phyloP scores from a whole-genome alignment of 2,888 invertebrate species.

The Sisyra nigra region DNA sequence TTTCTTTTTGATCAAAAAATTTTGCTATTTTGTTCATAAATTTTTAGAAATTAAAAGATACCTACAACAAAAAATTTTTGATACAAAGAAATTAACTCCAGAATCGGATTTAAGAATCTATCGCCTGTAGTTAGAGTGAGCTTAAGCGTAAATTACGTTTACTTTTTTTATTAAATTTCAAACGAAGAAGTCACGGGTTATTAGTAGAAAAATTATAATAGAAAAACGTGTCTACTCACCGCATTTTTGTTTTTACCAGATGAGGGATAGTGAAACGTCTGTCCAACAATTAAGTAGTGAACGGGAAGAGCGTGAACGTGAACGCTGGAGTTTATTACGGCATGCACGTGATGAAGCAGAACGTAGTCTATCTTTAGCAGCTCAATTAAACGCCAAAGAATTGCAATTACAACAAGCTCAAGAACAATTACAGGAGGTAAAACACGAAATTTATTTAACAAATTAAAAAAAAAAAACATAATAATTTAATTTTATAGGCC shows the following conservation, averaged over 20 bases:
- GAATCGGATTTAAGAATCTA: no score
- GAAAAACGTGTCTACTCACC: not conserved
- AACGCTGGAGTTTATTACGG: constrained; percentile 73
- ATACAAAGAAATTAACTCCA: no score
- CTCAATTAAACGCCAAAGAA: constrained; percentile 76
- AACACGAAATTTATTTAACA: not conserved
- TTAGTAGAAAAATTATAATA: not conserved
- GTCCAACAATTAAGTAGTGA: constrained; percentile 40
- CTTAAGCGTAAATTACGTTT: no score
- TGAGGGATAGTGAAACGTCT: constrained; percentile 64
- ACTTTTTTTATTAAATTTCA: no score
- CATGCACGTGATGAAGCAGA: constrained; percentile 86
- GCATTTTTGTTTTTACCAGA: constrained; percentile 35
- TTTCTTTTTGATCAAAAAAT: no score
- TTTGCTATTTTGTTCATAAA: no score
- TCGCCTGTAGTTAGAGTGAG: no score
- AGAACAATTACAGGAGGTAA: constrained; percentile 68
- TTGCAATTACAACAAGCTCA: constrained; percentile 72
- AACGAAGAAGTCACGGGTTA: no score
- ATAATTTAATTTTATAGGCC: constrained; percentile 29
- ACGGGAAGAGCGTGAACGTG: constrained; percentile 64
- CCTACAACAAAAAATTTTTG: no score
- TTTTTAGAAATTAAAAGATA: no score
- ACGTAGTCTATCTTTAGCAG: constrained; percentile 67
- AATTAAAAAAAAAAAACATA: constrained; percentile 1